Base-by-base conservation (phyloP, 2,113 vertebrate species). In the Nerophis lumbriciformis region DNA sequence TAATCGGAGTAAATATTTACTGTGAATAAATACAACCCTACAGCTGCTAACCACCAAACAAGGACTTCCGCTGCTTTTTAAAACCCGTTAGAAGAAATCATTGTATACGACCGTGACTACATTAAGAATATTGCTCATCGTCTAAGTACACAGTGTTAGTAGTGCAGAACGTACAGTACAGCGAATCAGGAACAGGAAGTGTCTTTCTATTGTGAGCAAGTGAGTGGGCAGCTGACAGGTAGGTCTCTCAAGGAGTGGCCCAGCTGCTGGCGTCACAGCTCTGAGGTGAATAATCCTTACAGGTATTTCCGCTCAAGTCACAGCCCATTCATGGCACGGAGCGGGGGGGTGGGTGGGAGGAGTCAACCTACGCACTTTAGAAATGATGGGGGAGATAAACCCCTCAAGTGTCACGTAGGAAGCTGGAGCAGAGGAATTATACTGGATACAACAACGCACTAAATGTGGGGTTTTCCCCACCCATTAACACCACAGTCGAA, bases 141-240 rank as follows among this genome's bases (percentile, higher is more conserved):
- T 50, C 50, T 69, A 74, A 52, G 49, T 35, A 5, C 4, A 5
- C 8, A 39, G 5, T 49, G 59, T 59, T 48, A 53, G 15, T 12
- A 12, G 70, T 69, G 71, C 53, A 15, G 71, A 80, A 83, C 57
- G 9, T 71, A 7, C 64, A 60, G 71, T 77, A 71, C 76, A 66
- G 1, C 4, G n/a, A 49, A 66, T 66, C 76, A 71, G 59, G 44
- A n/a, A 52, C 79, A 70, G 84, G 85, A 87, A 83, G 78, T 66
- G 49, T 58, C 73, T 64, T 65, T 63, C 60, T 12, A 37, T 53
- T 61, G 69, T 68, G 63, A 77, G 66, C 84, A 87, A 83, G 84
- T 87, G 87, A 84, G 81, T 84, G 84, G 85, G 85, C 73, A 77
- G 83, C 71, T 61, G 76, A 84, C 81, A 86, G 81, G 81, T 88